These are phyloP conservation scores for Spheniscus mendiculus DNA, from an alignment of 2,113 vertebrate species.

Conservation along the genomic window DNA sequence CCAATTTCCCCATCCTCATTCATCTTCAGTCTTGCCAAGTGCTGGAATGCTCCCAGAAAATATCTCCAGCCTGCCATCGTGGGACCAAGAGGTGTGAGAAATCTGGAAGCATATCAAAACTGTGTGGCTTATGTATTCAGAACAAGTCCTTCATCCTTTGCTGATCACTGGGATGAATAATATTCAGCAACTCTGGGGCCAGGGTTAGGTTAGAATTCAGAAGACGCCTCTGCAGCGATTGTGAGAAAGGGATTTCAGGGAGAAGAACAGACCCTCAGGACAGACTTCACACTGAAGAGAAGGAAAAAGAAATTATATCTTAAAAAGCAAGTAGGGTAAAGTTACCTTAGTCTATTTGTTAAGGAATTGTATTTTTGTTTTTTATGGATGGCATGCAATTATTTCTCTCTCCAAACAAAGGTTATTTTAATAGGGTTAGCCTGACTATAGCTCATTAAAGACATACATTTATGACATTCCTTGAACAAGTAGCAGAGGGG, in stretches of 20 bases:
- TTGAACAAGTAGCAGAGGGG: background rate
- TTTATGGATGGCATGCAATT: background rate
- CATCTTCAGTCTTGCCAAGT: constrained; percentile 44
- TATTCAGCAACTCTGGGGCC: background rate
- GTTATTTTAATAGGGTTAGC: background rate
- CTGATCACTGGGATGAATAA: background rate
- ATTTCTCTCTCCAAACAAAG: background rate
- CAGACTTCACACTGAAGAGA: background rate
- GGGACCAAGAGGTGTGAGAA: constrained; percentile 42
- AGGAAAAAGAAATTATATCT: background rate
- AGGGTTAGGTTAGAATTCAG: background rate
- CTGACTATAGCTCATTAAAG: background rate
- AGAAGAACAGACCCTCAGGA: background rate
- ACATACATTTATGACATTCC: background rate
- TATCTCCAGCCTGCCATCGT: constrained; percentile 28
- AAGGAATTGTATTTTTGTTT: background rate
- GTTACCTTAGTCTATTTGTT: background rate
- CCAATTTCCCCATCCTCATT: constrained; percentile 44
- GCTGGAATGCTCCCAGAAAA: constrained; percentile 55
- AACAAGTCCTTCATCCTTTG: background rate
- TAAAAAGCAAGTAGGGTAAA: background rate
- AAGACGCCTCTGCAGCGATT: background rate
- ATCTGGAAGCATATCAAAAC: constrained; percentile 40
- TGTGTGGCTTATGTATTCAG: constrained; percentile 21
- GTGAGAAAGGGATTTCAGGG: background rate